Conservation (phyloP, 2,888 invertebrate genomes). For the Macropis europaea region DNA sequence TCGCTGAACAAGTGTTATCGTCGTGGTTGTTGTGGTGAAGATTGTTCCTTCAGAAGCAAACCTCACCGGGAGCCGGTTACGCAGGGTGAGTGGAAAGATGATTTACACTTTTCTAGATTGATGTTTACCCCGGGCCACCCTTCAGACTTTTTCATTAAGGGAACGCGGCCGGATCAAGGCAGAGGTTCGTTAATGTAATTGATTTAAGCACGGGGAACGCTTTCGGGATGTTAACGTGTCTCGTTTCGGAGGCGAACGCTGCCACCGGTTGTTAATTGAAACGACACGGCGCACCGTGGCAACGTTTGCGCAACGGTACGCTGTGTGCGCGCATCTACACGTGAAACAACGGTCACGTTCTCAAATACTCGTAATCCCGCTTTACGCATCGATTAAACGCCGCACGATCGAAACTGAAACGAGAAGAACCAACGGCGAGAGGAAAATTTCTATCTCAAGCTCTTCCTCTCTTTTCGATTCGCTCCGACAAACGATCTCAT, state of each 20-base stretch:
- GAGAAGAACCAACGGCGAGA: neutral
- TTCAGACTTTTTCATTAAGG: neutral
- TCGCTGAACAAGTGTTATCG: slow-evolving; percentile 42
- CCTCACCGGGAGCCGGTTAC: slow-evolving; percentile 13
- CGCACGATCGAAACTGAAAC: neutral
- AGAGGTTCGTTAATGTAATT: neutral
- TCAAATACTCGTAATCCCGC: neutral
- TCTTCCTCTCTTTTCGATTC: no score
- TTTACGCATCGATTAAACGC: neutral
- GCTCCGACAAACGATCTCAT: no score
- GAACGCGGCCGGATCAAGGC: neutral
- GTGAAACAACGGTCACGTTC: neutral
- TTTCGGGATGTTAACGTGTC: no score
- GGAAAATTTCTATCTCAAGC: no score
- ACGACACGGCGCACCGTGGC: neutral
- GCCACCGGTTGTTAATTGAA: neutral
- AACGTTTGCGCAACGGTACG: neutral
- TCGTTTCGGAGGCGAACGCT: no score
- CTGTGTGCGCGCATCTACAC: neutral
- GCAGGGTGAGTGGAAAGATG: slow-evolving; percentile 37
- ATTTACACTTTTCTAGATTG: slow-evolving; percentile 19
- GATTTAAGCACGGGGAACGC: neutral
- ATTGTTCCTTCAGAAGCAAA: slow-evolving; percentile 22
- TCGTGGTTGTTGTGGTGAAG: slow-evolving; percentile 42
- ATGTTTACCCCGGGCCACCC: neutral